Evolutionary conservation across 1,140 invertebrate species (phyloP), one percentile per base, ranked within the genome.

Genomic region (Aphelinus atriplicis): DNA sequence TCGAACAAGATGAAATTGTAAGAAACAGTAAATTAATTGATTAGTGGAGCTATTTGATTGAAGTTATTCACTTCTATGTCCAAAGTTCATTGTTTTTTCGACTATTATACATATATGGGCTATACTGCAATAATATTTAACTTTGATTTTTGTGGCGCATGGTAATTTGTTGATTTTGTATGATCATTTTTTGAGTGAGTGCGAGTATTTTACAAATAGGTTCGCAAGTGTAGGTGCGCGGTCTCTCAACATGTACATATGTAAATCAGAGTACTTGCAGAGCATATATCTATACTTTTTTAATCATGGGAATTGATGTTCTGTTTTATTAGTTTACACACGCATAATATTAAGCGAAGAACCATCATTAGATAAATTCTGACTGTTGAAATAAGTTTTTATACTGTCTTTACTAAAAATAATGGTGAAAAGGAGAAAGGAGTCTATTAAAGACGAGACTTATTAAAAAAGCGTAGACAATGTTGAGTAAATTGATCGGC

Each of bases 81-180:
- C 47, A 66, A 78, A 71, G 50, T 73, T 61, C 69, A 80, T 78
- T 77, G 75, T 71, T 81, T 78, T 61, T 56, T 61, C 6, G 57
- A 53, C 71, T 60, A 56, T 77, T 76, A 78, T 75, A 47, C 62
- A 73, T 76, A 45, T 61, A 50, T 55, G 58, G 60, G 63, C 51
- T 60, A 7, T 5, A 1, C 26, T 70, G 61, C 61, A 63, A 63
- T 63, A 63, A 57, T 7, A 7, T 50, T 50, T 60, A 60, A 46
- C 7, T 73, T 78, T 60, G 26, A 71, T 62, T 72, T 46, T 61
- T 50, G 60, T 50, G 45, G 47, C 58, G 46, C 66, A 56, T 63
- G 26, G 26, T 26, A 26, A 26, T 26, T 26, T 71, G 57, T 10
- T 61, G 63, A 51, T 43, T 62, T 53, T 71, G 26, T 55, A 63